These are phyloP conservation scores for Acleris sparsana DNA, from an alignment of 2,888 invertebrate genomes.

Conservation along the genomic window DNA sequence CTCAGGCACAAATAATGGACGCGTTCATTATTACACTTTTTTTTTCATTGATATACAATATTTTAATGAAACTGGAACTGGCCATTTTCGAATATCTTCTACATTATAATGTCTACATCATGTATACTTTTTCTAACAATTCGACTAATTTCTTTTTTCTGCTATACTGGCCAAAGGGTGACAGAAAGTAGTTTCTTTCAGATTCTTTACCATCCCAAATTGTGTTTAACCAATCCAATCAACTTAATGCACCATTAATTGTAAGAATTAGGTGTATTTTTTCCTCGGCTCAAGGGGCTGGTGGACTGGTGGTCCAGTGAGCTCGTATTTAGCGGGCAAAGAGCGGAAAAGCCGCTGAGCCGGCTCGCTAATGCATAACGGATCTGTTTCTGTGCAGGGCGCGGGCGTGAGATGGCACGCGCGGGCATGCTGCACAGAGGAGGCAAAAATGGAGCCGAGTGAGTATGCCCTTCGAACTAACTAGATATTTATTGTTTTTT, in stretches of 20 bases:
- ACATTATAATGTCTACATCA: too few species aligned
- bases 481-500: not conserved
- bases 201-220: conserved; percentile 4
- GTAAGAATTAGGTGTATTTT: conserved; percentile 29
- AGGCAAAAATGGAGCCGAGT: conserved; percentile 90
- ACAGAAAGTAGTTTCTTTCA: not conserved
- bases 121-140: too few species aligned
- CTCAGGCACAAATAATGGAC: too few species aligned
- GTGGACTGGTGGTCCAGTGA: conserved; percentile 37
- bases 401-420: conserved; percentile 88
- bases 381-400: conserved; percentile 77
- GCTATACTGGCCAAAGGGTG: too few species aligned
- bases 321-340: conserved; percentile 64
- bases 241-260: conserved; percentile 33
- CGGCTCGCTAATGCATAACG: conserved; percentile 68
- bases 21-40: too few species aligned
- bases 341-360: conserved; percentile 58
- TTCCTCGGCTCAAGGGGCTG: conserved; percentile 27
- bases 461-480: conserved; percentile 66
- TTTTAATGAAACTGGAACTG: too few species aligned
- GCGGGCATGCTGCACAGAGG: conserved; percentile 90
- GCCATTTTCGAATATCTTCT: too few species aligned
- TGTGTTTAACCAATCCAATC: conserved; percentile 24
- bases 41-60: too few species aligned
- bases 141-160: too few species aligned